A percentile compares a stretch with the other conserved stretches of the same genome.
Conservation (phyloP, 2,888 invertebrate genomes). For the Patella depressa region DNA sequence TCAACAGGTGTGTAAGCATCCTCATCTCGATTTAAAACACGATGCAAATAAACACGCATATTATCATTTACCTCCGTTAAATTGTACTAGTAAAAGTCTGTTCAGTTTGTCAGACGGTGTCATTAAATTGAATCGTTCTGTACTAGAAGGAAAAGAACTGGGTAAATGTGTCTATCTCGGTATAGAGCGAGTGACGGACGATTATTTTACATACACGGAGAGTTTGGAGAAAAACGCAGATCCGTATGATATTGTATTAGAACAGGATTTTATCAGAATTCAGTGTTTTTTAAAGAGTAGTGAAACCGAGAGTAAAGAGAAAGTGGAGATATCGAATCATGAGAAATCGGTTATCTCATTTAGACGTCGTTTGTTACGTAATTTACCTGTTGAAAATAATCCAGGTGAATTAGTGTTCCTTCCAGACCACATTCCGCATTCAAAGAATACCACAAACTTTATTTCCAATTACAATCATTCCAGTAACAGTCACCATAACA, state of each 20-base stretch:
- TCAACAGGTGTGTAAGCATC: conserved; percentile 44
- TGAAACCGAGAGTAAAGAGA: conserved; percentile 17
- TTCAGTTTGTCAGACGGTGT: conserved; percentile 46
- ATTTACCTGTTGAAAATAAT: neutral
- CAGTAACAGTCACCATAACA: neutral
- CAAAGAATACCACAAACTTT: neutral
- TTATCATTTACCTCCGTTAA: conserved; percentile 42
- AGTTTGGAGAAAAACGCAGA: conserved; percentile 32
- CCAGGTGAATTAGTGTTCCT: conserved; percentile 12
- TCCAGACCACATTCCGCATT: conserved; percentile 4
- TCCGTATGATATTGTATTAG: conserved; percentile 47
- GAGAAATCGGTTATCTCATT: neutral
- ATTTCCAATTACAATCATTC: neutral
- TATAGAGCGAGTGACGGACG: conserved; percentile 49
- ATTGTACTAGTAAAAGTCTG: conserved; percentile 46
- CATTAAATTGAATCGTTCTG: conserved; percentile 45
- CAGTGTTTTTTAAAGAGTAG: conserved; percentile 44
- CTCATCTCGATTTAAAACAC: conserved; percentile 47
- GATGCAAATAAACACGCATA: conserved; percentile 54
- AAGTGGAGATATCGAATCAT: neutral
- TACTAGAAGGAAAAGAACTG: conserved; percentile 35
- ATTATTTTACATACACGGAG: conserved; percentile 46
- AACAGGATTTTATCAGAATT: conserved; percentile 56
- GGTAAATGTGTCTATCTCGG: conserved; percentile 53
- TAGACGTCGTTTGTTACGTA: conserved; percentile 13